Percentiles rank a stretch among this genome's conserved stretches.
Evolutionary conservation across 1,140 invertebrate species (phyloP).

Genomic region (Lineus longissimus): DNA sequence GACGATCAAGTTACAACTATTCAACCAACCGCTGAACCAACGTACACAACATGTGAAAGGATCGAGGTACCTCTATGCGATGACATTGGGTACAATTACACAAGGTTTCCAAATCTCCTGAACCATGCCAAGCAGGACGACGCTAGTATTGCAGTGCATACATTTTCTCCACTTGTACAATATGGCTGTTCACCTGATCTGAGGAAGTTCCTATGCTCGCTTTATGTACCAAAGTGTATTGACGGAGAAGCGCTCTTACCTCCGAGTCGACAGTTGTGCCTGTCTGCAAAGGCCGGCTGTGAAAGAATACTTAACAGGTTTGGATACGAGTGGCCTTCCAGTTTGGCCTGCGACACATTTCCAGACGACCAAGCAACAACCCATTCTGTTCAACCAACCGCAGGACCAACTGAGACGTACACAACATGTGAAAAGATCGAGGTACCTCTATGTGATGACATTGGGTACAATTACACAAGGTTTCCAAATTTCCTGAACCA

Average conservation of each 20-base stretch:
- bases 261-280: too few relatives aligned
- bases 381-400: too few relatives aligned
- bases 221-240: constrained; percentile 25
- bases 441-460: constrained; percentile 20
- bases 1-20: too few relatives aligned
- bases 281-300: too few relatives aligned
- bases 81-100: constrained; percentile 21
- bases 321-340: too few relatives aligned
- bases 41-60: constrained; percentile 20
- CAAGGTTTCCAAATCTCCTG: constrained; percentile 23
- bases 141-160: constrained; percentile 20
- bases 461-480: constrained; percentile 22
- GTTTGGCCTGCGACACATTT: too few relatives aligned
- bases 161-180: constrained; percentile 23
- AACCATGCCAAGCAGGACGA: constrained; percentile 23
- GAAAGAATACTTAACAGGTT: too few relatives aligned
- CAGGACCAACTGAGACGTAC: too few relatives aligned
- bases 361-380: too few relatives aligned
- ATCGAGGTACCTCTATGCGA: constrained; percentile 20
- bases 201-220: constrained; percentile 24
- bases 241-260: constrained; percentile 34
- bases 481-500: constrained; percentile 26
- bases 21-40: neutral
- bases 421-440: constrained; percentile 16
- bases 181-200: constrained; percentile 21